Base-by-base conservation (phyloP, 2,113 vertebrate species). In the Pteruthius melanotis region DNA sequence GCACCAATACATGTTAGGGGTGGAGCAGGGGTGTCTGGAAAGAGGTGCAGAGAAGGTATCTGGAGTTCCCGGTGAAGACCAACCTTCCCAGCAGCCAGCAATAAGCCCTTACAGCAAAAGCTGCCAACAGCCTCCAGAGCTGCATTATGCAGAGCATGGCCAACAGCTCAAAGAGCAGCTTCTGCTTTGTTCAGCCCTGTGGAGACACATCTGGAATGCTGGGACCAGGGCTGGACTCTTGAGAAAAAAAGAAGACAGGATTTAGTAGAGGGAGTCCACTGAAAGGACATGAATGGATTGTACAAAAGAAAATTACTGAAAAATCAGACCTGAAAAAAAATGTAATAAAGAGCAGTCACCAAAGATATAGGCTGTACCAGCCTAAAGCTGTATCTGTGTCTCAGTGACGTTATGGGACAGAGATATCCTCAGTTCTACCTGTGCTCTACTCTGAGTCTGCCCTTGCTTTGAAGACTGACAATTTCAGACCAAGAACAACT, bases 71-170 rank as follows among this genome's bases (percentile, higher is more conserved):
- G 26, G 11, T 35, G 33, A 23, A 10, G 33, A 27, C 7, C 44
- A 76, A 3, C 13, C 2, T 76, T 37, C 13, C 24, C 19, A 30
- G 37, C 9, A 53, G 15, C 4, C 8, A 23, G 13, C 7, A 70
- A 27, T 7, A 4, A 45, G 5, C 7, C 11, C 30, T 54, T 45
- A 15, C 20, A 63, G 21, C 20, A 66, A 77, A 72, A 33, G 7
- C 0, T 1, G 13, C 8, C 28, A 23, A 5, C 4, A 57, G 0
- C 7, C 16, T 68, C 33, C 14, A 22, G 24, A 26, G 2, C 20
- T 71, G 6, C 11, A 21, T 50, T 19, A 54, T 20, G 9, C 8
- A 39, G 21, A 47, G 7, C 6, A 5, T 20, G 30, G 4, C 28
- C 20, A 61, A 11, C 13, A 85, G 40, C 13, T 23, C 17, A 31